Evolutionary conservation across 2,888 invertebrate genomes (phyloP).

Genomic region (Thera obeliscata): DNA sequence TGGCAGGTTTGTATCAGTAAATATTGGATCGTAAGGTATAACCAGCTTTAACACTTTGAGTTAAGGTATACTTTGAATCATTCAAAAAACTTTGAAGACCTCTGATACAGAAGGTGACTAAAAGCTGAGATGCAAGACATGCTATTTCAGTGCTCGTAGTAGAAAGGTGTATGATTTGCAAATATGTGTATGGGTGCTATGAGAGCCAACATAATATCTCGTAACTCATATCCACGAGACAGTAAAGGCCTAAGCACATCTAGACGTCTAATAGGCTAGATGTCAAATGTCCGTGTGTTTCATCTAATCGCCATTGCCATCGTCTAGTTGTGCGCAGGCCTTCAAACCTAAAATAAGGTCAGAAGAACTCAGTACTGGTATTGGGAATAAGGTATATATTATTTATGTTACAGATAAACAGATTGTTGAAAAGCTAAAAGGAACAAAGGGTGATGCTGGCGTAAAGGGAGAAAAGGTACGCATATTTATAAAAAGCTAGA

Average conservation of each 20-base stretch:
- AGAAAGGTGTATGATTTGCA: too few relatives aligned
- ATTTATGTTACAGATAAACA: slow-evolving; percentile 52
- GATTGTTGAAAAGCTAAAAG: slow-evolving; percentile 61
- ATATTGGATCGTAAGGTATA: neutral
- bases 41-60: slow-evolving; percentile 19
- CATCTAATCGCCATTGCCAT: too few relatives aligned
- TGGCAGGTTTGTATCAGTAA: slow-evolving; percentile 3
- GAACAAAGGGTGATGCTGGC: slow-evolving; percentile 62
- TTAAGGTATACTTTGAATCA: slow-evolving; percentile 2
- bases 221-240: too few relatives aligned
- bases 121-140: neutral
- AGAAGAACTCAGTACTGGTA: too few relatives aligned
- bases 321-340: too few relatives aligned
- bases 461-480: slow-evolving; percentile 57
- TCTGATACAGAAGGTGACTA: neutral
- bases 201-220: too few relatives aligned
- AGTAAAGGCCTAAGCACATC: too few relatives aligned
- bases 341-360: too few relatives aligned
- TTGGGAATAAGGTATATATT: slow-evolving; percentile 6
- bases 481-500: neutral
- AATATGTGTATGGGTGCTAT: too few relatives aligned
- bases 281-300: too few relatives aligned
- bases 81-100: neutral
- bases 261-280: too few relatives aligned
- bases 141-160: neutral